Conservation (phyloP, 2,888 invertebrate species). For the Micoletzkya japonica region DNA sequence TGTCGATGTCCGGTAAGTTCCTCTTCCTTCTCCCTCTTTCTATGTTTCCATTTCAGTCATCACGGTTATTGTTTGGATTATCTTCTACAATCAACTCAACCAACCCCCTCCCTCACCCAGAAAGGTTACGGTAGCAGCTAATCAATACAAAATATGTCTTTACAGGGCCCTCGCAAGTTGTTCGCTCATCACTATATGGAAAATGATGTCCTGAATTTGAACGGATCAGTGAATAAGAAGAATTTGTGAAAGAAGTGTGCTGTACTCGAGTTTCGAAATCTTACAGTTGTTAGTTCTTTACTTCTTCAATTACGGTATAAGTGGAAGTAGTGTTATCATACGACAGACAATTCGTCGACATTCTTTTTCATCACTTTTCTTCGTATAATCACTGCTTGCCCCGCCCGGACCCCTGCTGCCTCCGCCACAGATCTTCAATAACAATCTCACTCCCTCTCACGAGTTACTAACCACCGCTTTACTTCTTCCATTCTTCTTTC, state of each 20-base stretch:
- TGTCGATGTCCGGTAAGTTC: constrained; percentile 2
- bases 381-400: neutral
- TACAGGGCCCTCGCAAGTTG: constrained; percentile 13
- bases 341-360: neutral
- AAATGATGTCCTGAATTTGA: constrained; percentile 6
- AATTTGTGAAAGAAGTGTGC: no score
- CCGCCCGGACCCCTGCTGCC: neutral
- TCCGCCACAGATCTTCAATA: no score
- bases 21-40: neutral
- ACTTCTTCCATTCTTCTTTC: no score
- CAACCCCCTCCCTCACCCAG: neutral
- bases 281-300: neutral
- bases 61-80: constrained; percentile 5
- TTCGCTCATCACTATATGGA: constrained; percentile 29
- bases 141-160: neutral
- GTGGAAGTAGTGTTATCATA: neutral
- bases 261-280: neutral
- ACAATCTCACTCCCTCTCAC: no score
- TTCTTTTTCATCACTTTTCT: neutral
- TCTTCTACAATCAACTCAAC: constrained; percentile 1
- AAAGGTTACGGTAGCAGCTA: neutral
- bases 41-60: neutral
- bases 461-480: no score
- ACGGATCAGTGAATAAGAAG: constrained; percentile 13
- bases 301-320: neutral